Conservation (phyloP, 2,113 vertebrate genomes). For the Cacatua alba region DNA sequence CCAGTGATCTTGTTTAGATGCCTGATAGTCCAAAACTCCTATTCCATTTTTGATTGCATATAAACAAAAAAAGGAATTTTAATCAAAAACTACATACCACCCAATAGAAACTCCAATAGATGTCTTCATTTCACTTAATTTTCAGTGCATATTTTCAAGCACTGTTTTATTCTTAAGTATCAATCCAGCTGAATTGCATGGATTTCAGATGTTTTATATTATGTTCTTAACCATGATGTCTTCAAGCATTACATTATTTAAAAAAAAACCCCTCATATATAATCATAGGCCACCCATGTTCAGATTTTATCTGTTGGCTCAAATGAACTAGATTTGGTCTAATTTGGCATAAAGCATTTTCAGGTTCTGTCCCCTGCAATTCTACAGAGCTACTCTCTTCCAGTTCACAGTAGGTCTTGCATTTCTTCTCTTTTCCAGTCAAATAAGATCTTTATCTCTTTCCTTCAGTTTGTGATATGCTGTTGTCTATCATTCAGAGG, state of each 20-base stretch:
- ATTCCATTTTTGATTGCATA: not conserved
- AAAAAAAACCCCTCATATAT: accelerated
- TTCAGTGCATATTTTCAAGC: not conserved
- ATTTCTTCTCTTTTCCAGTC: not conserved
- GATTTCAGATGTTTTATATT: not conserved
- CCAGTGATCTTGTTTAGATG: not conserved
- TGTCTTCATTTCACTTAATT: not conserved
- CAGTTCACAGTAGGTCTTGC: not conserved
- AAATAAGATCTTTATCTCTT: not conserved
- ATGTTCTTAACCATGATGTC: not conserved
- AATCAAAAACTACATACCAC: not conserved
- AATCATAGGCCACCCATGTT: not conserved
- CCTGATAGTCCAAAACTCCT: not conserved
- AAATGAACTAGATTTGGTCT: not conserved
- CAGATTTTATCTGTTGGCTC: not conserved
- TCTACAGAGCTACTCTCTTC: not conserved
- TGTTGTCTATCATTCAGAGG: not conserved
- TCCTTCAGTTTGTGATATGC: not conserved
- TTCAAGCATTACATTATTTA: not conserved
- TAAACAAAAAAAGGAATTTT: not conserved
- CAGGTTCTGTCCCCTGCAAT: not conserved
- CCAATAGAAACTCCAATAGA: not conserved
- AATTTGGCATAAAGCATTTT: not conserved
- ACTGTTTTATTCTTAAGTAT: not conserved
- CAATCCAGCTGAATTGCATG: not conserved